Conservation (phyloP, 2,113 vertebrate genomes). For the Tragelaphus strepsiceros region DNA sequence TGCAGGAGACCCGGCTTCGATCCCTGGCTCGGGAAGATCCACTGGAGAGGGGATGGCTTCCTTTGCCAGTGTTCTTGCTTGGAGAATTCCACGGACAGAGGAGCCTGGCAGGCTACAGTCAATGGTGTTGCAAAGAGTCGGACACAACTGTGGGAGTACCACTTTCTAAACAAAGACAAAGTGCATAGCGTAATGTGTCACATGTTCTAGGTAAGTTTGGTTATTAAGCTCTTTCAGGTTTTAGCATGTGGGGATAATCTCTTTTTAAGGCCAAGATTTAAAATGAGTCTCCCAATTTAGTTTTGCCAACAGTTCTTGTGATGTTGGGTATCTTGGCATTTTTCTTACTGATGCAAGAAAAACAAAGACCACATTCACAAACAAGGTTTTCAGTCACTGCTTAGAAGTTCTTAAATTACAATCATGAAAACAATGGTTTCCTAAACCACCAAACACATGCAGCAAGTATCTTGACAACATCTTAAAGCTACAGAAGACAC, state of each 20-base stretch:
- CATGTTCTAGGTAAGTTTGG: neutral
- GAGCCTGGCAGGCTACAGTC: neutral
- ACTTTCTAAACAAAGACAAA: neutral
- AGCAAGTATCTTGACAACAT: neutral
- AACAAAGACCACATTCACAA: neutral
- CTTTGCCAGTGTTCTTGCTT: neutral
- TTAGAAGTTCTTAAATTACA: neutral
- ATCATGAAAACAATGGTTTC: neutral
- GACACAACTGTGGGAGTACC: neutral
- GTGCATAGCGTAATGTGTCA: neutral
- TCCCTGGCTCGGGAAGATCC: neutral
- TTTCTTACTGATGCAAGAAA: neutral
- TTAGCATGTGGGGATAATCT: neutral
- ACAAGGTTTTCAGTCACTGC: neutral
- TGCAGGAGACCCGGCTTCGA: neutral
- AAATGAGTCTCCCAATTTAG: neutral
- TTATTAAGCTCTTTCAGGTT: neutral
- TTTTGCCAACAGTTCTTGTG: neutral
- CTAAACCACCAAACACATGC: neutral
- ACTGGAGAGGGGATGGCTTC: neutral
- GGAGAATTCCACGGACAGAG: neutral
- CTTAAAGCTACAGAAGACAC: neutral
- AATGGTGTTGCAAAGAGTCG: neutral
- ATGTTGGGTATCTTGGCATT: neutral
- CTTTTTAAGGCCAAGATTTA: slow-evolving; percentile 25